These are phyloP conservation scores for Aurelia coerulea DNA, from an alignment of 30 jellyfish, hydroid and myxozoan genomes.

Conservation along the genomic window DNA sequence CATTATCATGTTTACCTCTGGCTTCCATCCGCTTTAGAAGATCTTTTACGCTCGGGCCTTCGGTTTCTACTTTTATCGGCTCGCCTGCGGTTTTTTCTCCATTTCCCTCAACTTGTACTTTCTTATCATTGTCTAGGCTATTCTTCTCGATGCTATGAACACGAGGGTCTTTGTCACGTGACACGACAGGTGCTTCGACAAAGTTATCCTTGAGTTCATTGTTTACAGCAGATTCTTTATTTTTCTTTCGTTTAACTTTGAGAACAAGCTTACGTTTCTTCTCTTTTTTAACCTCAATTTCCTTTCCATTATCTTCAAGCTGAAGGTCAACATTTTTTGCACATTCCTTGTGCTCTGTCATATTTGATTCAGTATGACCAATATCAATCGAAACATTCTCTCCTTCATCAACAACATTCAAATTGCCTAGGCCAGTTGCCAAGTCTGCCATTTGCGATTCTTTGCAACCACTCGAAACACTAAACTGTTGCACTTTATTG, in stretches of 20 bases:
- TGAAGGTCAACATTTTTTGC: neutral
- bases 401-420: no score
- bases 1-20: no score
- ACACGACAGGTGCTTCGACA: constrained; percentile 35
- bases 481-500: neutral
- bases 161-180: constrained; percentile 36
- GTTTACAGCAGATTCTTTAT: neutral
- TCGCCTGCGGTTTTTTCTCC: no score
- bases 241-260: constrained; percentile 67
- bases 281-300: constrained; percentile 22
- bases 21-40: no score
- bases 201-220: constrained; percentile 6
- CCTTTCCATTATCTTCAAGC: neutral
- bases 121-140: neutral
- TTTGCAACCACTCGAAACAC: neutral
- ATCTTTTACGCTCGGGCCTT: no score
- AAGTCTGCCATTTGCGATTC: neutral
- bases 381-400: no score
- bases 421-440: constrained; percentile 2
- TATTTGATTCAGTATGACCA: no score
- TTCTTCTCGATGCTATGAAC: neutral
- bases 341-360: constrained; percentile 2
- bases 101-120: neutral
- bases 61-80: no score
- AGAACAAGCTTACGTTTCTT: constrained; percentile 74